Evolutionary conservation across 2,113 vertebrate genomes (phyloP), one percentile per base, ranked within the genome.

Genomic region (Willisornis vidua): DNA sequence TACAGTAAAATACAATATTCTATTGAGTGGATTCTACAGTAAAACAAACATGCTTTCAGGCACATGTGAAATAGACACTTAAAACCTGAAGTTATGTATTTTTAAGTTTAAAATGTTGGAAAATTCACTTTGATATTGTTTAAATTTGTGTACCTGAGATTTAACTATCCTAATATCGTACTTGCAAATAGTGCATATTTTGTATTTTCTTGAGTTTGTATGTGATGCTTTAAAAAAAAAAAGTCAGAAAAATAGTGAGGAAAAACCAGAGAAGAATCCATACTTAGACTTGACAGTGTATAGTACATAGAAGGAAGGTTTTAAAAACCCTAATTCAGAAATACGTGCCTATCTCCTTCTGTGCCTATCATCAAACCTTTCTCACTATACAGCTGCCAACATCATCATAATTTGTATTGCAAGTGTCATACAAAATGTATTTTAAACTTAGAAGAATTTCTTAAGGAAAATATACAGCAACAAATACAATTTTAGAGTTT

Each of bases 231-330:
- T 0, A 6, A 19, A 31, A 45, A 14, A 39, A 54, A 59, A 8
- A 41, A 1, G 3, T 5, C 39, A 37, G 4, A 14, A 72, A 71
- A 78, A 59, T 0, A 18, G 5, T 26, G 12, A 31, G 4, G 7
- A 9, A 17, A 29, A 87, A 59, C 0, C 16, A 39, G 28, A 39
- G 19, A 59, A 48, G 14, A 92, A 71, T 66, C 5, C 7, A 3
- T 74, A 20, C 3, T 63, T 46, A 37, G 3, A 43, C 9, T 66
- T 74, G 71, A 25, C 26, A 6, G 48, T 45, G 12, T 33, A 70
- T 4, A 49, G 24, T n/a, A 55, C 5, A 3, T 9, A 46, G 45
- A 72, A 79, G 20, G 22, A 26, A 12, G 2, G 2, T 3, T 85
- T 90, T 91, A 33, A 37, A 93, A 43, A 39, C 8, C 8, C 31